These are phyloP conservation scores for Chironomus riparius DNA, from an alignment of 2,888 invertebrate species.

Conservation along the genomic window DNA sequence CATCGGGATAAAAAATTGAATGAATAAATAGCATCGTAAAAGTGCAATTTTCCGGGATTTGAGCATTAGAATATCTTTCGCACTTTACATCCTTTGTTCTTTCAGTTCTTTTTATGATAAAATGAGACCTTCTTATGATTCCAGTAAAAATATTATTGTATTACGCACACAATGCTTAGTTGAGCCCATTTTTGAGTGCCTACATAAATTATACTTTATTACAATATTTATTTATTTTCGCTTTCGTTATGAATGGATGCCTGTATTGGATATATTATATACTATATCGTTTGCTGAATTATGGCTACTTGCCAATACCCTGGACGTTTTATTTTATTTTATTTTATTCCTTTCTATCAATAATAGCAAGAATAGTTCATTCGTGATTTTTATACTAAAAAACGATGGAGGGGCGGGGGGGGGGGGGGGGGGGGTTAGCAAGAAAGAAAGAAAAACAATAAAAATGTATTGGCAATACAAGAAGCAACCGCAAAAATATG, in stretches of 20 bases:
- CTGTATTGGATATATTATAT: neutral
- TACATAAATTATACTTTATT: conserved; percentile 10
- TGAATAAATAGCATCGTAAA: conserved; percentile 18
- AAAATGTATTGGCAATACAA: neutral
- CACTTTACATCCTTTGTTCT: neutral
- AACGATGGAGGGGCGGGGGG: no score
- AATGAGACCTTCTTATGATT: neutral
- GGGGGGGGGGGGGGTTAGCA: no score
- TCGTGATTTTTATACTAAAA: no score
- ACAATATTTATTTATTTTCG: neutral
- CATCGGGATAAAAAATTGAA: neutral
- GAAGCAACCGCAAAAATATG: neutral
- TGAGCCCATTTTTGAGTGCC: neutral
- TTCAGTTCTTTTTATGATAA: neutral
- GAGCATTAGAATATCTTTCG: neutral
- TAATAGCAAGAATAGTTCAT: no score
- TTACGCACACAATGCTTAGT: neutral
- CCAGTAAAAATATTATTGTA: neutral
- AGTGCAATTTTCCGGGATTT: conserved; percentile 27
- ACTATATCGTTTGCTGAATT: neutral
- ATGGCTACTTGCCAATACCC: neutral
- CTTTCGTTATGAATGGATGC: neutral
- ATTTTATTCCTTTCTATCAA: no score
- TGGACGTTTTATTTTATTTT: neutral
- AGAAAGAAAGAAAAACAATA: neutral